phyloP scores from a whole-genome alignment of 2,888 invertebrate genomes.

The Nomada goodeniana region DNA sequence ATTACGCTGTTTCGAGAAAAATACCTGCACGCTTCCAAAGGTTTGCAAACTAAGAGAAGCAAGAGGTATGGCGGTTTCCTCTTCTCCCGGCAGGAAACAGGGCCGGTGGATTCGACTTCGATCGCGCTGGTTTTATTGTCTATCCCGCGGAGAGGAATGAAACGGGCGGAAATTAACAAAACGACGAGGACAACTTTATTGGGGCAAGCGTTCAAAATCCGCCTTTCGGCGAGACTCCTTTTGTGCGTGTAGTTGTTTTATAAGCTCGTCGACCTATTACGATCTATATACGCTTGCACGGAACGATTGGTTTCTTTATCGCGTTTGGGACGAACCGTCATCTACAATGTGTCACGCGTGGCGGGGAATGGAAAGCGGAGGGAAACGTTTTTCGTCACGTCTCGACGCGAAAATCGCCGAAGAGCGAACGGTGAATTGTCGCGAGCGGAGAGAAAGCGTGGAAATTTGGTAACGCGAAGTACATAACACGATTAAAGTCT shows the following conservation, averaged over 20 bases:
- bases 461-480: constrained; percentile 49
- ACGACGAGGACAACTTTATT: constrained; percentile 32
- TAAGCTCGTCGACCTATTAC: constrained; percentile 14
- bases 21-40: neutral
- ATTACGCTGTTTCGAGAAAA: constrained; percentile 69
- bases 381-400: constrained; percentile 57
- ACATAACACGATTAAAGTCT: constrained; percentile 35
- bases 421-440: constrained; percentile 28
- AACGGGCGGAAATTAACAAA: constrained; percentile 70
- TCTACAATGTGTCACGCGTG: constrained; percentile 45
- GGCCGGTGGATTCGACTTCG: constrained; percentile 50
- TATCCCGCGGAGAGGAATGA: constrained; percentile 64
- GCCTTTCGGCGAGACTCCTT: constrained; percentile 8
- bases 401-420: constrained; percentile 43
- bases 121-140: constrained; percentile 69
- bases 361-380: constrained; percentile 27
- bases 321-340: constrained; percentile 22
- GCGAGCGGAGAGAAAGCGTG: constrained; percentile 22
- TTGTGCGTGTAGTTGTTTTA: neutral
- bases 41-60: constrained; percentile 35
- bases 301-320: neutral
- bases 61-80: constrained; percentile 19
- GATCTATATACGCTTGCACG: constrained; percentile 13
- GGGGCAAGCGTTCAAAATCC: constrained; percentile 20
- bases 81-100: constrained; percentile 17